Percentiles rank a stretch among this genome's conserved stretches.
Evolutionary conservation across 1,140 invertebrate genomes (phyloP).

Genomic region (Pectinophora gossypiella): DNA sequence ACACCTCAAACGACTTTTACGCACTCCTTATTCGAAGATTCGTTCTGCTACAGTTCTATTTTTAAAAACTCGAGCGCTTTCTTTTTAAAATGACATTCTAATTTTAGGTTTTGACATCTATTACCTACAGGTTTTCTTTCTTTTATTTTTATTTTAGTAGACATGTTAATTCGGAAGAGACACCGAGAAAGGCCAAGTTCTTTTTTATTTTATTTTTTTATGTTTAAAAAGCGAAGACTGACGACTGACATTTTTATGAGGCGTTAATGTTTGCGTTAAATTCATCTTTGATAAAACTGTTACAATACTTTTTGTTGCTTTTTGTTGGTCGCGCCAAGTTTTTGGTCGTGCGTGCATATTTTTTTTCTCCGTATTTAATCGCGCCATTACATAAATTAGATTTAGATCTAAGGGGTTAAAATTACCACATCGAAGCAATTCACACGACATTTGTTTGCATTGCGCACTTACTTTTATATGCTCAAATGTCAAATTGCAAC

Average conservation of each 20-base stretch:
- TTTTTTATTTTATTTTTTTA: background rate
- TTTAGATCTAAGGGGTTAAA: too few relatives aligned
- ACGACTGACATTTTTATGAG: background rate
- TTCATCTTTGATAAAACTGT: too few relatives aligned
- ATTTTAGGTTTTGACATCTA: background rate
- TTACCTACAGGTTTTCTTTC: background rate
- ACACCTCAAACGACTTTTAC: constrained; percentile 32
- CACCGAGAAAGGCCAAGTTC: background rate
- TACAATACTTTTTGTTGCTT: too few relatives aligned
- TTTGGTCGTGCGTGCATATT: too few relatives aligned
- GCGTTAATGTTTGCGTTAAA: background rate
- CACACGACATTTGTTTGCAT: too few relatives aligned
- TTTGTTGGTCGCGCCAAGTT: too few relatives aligned
- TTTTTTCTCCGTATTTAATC: too few relatives aligned
- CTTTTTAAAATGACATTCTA: constrained; percentile 11
- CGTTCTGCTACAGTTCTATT: constrained; percentile 37
- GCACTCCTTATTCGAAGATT: constrained; percentile 38
- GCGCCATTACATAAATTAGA: too few relatives aligned
- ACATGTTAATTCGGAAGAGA: background rate
- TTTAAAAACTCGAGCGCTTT: constrained; percentile 24
- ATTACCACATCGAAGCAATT: too few relatives aligned
- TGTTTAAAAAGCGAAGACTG: background rate
- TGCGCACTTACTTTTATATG: too few relatives aligned
- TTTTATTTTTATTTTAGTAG: background rate
- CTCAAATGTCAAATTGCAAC: too few relatives aligned